Evolutionary conservation across 2,888 invertebrate species (phyloP).

Genomic region (Chrysolina haemoptera): DNA sequence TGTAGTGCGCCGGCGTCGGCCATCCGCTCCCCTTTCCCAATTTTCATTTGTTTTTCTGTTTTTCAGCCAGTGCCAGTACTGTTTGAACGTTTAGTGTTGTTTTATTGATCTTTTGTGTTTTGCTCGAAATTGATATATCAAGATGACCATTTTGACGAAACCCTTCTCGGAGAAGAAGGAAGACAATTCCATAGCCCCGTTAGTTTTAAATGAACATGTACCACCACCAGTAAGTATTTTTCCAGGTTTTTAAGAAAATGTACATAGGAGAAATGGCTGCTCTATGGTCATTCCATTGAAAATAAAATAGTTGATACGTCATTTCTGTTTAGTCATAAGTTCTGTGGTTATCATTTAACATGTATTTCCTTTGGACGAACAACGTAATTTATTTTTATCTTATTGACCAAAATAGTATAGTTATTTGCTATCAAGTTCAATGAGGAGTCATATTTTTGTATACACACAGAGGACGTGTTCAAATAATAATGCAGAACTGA

Average conservation of each 20-base stretch:
- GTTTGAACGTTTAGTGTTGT: no score
- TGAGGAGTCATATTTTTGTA: background rate
- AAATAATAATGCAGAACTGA: no score
- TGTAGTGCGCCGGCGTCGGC: no score
- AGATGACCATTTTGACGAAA: slow-evolving; percentile 88
- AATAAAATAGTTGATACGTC: slow-evolving; percentile 23
- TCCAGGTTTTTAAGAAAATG: background rate
- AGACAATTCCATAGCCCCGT: slow-evolving; percentile 77
- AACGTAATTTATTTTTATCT: background rate
- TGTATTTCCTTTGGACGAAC: background rate
- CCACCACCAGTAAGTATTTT: slow-evolving; percentile 64
- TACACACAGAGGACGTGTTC: background rate
- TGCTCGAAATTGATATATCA: slow-evolving; percentile 21
- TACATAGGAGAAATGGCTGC: slow-evolving; percentile 28
- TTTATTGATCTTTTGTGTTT: slow-evolving; percentile 30
- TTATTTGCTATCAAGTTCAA: slow-evolving; percentile 1
- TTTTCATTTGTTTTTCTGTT: no score
- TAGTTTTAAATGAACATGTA: slow-evolving; percentile 73
- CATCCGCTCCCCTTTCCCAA: no score
- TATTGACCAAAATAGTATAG: background rate
- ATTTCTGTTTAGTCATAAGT: slow-evolving; percentile 25
- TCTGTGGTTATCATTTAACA: slow-evolving; percentile 1
- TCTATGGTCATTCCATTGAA: background rate
- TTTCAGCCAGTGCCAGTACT: no score
- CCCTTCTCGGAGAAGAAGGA: slow-evolving; percentile 81